phyloP scores from a whole-genome alignment of 2,113 vertebrate genomes.

The Mohoua ochrocephala region DNA sequence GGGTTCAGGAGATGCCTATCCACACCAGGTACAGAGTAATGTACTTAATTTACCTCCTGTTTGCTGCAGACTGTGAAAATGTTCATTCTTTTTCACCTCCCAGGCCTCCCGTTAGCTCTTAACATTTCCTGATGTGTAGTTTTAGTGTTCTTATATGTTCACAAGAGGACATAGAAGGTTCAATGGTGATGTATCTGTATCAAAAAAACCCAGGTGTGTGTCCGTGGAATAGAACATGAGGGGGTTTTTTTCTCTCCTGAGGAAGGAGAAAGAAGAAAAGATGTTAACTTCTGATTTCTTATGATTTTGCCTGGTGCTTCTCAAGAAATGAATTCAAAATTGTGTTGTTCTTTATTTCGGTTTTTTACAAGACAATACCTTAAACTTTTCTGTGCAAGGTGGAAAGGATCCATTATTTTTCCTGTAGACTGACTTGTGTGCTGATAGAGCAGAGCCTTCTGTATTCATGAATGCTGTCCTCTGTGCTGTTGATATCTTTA shows the following conservation, averaged over 20 bases:
- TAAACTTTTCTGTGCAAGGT: neutral
- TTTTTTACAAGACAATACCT: neutral
- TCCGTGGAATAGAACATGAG: neutral
- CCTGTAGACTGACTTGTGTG: neutral
- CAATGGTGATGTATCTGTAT: neutral
- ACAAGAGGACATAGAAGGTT: neutral
- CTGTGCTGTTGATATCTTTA: neutral
- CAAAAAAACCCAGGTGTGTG: neutral
- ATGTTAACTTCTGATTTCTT: neutral
- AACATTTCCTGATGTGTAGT: neutral
- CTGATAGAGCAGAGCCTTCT: neutral
- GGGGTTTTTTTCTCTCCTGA: neutral
- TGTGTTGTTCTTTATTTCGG: accelerated
- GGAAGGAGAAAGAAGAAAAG: neutral
- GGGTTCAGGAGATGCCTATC: slow-evolving; percentile 97
- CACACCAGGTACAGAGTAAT: slow-evolving; percentile 85
- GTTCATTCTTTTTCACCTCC: neutral
- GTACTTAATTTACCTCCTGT: neutral
- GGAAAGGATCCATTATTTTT: neutral
- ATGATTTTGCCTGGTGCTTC: neutral
- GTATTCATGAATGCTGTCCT: neutral
- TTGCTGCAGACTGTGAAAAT: neutral
- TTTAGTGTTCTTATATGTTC: neutral
- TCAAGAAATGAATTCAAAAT: neutral
- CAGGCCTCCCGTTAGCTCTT: neutral